Evolutionary conservation across 2,797 vertebrate genomes (phyloP), one percentile per base, ranked within the genome.

Genomic region (Urosaurus nigricauda): DNA sequence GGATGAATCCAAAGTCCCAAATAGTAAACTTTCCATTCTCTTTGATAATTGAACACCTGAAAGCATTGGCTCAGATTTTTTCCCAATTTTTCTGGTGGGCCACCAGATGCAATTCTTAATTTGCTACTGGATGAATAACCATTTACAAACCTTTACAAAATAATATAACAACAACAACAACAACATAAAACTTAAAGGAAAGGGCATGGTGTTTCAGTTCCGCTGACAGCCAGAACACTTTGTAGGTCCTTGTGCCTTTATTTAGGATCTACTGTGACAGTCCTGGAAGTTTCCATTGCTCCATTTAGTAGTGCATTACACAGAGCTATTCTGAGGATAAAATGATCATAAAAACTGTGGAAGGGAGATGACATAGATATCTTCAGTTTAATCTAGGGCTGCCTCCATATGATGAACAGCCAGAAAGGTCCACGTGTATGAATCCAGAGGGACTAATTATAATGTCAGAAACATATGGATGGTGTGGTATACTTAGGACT

Each of bases 391-490:
- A 85, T 60, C 40, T 86, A 68, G 74, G 40, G 19, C 40, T n/a
- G 84, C 56, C 32, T 37, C 29, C 32, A 35, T 78, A 32, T 78
- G 58, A 58, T 65, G 63, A 78, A 32, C 71, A 58, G 35, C n/a
- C 35, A 17, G 35, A 74, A 74, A 78, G 58, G 24, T 26, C 53
- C 70, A 58, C 26, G 16, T 70, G 40, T 21, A 32, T 37, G 32
- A 73, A 71, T 56, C 83, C 71, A 78, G 58, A n/a, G 53, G 58
- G 74, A 86, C 58, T 63, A 84, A 51, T 73, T 60, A 5, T 74
- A 75, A 85, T 75, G 73, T 74, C 56, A 75, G 8, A 60, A 63
- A 60, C 11, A 77, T 19, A 24, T 60, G 71, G n/a, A 37, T 21
- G 24, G 5, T 51, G 47, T 26, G n/a, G n/a, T 84, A 24, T 84